A percentile compares a stretch with the other conserved stretches of the same genome.
These are phyloP conservation scores for Leptoclinus maculatus DNA, from an alignment of 2,797 vertebrate genomes.

Conservation along the genomic window DNA sequence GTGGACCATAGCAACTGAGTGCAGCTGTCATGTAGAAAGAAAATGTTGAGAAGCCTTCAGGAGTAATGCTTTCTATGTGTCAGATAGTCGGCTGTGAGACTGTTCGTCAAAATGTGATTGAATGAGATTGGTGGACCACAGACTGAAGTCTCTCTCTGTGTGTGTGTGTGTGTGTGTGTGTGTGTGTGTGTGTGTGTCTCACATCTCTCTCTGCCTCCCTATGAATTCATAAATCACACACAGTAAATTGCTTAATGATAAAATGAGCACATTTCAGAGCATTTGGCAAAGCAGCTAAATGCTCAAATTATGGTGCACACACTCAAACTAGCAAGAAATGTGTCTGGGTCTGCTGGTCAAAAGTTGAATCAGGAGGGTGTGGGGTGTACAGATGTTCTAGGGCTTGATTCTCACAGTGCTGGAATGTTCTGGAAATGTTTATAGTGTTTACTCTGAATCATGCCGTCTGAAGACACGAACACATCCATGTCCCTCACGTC, in stretches of 20 bases:
- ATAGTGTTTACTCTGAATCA: slow-evolving; percentile 37
- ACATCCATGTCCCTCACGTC: slow-evolving; percentile 15
- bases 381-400: slow-evolving; percentile 46
- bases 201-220: background rate
- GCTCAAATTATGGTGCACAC: background rate
- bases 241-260: background rate
- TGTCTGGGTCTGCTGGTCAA: slow-evolving; percentile 25
- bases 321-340: slow-evolving; percentile 14
- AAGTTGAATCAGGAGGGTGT: slow-evolving; percentile 24
- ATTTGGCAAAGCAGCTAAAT: background rate
- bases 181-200: too few species aligned
- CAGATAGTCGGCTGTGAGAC: background rate
- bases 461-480: slow-evolving; percentile 11
- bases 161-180: too few species aligned
- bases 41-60: background rate
- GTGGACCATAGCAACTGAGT: background rate
- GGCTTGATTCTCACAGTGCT: slow-evolving; percentile 35
- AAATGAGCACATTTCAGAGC: background rate
- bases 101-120: background rate
- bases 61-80: background rate
- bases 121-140: background rate
- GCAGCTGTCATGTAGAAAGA: slow-evolving; percentile 3
- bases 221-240: background rate
- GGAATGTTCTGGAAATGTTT: slow-evolving; percentile 50
- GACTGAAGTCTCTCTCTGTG: background rate